phyloP scores from a whole-genome alignment of 1,140 invertebrate species.

The Paraescarpia echinospica region DNA sequence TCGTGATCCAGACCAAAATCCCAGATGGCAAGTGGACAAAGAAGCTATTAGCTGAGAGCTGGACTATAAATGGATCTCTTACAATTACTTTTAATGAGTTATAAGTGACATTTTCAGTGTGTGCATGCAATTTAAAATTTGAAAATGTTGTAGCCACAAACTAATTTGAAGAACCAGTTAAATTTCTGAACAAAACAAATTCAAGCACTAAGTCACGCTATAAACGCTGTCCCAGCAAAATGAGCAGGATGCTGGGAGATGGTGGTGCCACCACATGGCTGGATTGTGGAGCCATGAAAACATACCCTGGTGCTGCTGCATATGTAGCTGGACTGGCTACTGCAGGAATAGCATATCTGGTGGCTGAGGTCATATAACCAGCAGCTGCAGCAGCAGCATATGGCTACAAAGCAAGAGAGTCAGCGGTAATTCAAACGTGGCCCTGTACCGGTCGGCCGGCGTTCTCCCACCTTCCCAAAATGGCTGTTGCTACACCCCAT shows the following conservation, averaged over 20 bases:
- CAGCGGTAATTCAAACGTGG: not conserved
- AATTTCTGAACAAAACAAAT: too few species aligned
- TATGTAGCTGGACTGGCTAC: conserved; percentile 73
- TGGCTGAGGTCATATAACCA: conserved; percentile 69
- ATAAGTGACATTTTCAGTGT: not conserved
- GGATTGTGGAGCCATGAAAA: conserved; percentile 20
- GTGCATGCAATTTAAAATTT: not conserved
- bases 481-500: not conserved
- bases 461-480: not conserved
- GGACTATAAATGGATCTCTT: too few species aligned
- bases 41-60: too few species aligned
- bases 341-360: conserved; percentile 63
- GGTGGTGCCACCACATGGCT: not conserved
- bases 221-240: not conserved
- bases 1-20: too few species aligned
- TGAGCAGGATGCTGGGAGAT: not conserved
- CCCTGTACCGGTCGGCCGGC: not conserved
- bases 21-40: too few species aligned
- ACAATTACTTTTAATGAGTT: not conserved
- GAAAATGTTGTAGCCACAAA: too few species aligned
- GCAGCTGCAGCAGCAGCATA: conserved; percentile 53
- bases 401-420: conserved; percentile 45
- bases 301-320: conserved; percentile 74
- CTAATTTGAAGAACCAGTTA: too few species aligned
- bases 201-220: not conserved